Conservation (phyloP, 2,888 invertebrate genomes). For the Cosmopolites sordidus region DNA sequence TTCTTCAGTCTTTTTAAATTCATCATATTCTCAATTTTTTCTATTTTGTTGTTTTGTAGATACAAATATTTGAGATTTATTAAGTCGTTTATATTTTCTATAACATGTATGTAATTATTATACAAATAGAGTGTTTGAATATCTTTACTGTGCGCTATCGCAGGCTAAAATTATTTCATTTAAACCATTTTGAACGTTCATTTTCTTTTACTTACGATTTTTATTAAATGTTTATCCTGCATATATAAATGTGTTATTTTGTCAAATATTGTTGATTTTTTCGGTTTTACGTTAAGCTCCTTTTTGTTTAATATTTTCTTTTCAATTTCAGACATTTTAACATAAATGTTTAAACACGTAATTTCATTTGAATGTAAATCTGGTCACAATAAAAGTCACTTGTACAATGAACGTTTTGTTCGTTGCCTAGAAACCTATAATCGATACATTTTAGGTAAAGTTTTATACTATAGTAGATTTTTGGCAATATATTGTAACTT, state of each 20-base stretch:
- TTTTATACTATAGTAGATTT: too few relatives aligned
- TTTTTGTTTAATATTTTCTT: too few relatives aligned
- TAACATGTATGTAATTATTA: slow-evolving; percentile 58
- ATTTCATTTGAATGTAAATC: too few relatives aligned
- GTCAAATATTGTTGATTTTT: slow-evolving; percentile 12
- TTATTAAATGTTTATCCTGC: slow-evolving; percentile 32
- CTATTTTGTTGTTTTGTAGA: slow-evolving; percentile 76
- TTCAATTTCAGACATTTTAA: too few relatives aligned
- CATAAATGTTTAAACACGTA: too few relatives aligned
- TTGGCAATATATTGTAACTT: too few relatives aligned
- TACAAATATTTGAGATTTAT: slow-evolving; percentile 61
- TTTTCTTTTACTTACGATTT: slow-evolving; percentile 31
- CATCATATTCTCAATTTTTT: slow-evolving; percentile 68
- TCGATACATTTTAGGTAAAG: too few relatives aligned
- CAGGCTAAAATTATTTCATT: slow-evolving; percentile 26
- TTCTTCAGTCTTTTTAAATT: slow-evolving; percentile 65
- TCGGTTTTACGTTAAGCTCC: not conserved
- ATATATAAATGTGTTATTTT: slow-evolving; percentile 33
- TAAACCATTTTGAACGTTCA: slow-evolving; percentile 5
- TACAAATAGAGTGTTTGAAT: slow-evolving; percentile 61
- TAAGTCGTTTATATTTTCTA: slow-evolving; percentile 55
- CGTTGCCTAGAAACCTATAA: too few relatives aligned
- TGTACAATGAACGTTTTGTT: too few relatives aligned
- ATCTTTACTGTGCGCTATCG: slow-evolving; percentile 38
- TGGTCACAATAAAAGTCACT: too few relatives aligned